These are phyloP conservation scores for Heloderma charlesbogerti DNA, from an alignment of 2,113 vertebrate species.

Conservation along the genomic window DNA sequence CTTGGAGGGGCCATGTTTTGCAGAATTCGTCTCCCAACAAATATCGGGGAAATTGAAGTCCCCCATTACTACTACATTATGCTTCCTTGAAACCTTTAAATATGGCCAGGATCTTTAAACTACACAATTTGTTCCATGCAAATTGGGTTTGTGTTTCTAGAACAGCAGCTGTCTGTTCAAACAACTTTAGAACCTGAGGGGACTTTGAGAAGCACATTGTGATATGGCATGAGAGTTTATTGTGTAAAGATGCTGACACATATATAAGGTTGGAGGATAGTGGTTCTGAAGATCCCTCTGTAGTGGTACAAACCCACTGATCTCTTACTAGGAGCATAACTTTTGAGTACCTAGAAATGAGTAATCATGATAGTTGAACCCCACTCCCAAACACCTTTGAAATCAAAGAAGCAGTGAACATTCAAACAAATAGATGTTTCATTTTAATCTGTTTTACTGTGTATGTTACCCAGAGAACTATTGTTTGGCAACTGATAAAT, in stretches of 20 bases:
- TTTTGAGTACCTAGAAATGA: background rate
- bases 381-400: background rate
- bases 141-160: background rate
- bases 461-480: too few species aligned
- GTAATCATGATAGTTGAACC: background rate
- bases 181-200: background rate
- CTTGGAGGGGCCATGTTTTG: too few species aligned
- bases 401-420: background rate
- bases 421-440: background rate
- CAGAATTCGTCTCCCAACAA: too few species aligned
- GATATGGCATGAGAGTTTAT: background rate
- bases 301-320: background rate
- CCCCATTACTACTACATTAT: too few species aligned
- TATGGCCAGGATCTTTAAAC: background rate
- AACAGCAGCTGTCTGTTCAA: background rate
- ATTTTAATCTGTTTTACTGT: background rate
- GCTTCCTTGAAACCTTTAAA: background rate
- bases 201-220: background rate
- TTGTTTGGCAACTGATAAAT: too few species aligned
- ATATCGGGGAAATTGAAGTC: too few species aligned
- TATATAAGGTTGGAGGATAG: background rate
- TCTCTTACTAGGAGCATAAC: background rate
- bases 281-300: background rate
- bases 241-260: background rate
- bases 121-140: background rate